Conservation (phyloP, 1,140 invertebrate species). For the Bombus ignitus region DNA sequence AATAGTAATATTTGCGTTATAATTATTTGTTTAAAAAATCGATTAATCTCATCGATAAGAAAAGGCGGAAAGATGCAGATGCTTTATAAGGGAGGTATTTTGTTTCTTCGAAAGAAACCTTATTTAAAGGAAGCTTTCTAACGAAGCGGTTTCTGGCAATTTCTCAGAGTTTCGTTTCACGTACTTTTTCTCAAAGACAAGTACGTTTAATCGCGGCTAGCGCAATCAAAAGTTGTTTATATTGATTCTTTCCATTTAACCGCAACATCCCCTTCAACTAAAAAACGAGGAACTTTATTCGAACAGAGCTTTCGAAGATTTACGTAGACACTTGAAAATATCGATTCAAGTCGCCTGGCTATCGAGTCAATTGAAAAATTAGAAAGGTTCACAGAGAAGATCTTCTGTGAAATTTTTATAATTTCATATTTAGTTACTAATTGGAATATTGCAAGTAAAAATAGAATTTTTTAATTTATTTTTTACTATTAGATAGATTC, state of each 20-base stretch:
- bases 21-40: not conserved
- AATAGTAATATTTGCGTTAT: not conserved
- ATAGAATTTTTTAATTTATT: too few relatives aligned
- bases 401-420: too few relatives aligned
- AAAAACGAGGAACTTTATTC: too few relatives aligned
- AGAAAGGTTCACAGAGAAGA: too few relatives aligned
- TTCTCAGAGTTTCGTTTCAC: not conserved
- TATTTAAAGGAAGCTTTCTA: not conserved
- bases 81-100: not conserved
- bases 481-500: too few relatives aligned
- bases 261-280: not conserved
- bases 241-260: not conserved
- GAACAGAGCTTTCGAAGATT: not conserved
- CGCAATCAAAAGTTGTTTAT: slow-evolving; percentile 14
- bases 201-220: not conserved
- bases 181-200: not conserved
- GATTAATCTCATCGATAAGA: too few relatives aligned
- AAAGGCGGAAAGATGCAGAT: not conserved
- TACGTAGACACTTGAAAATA: not conserved
- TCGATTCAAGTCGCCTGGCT: not conserved
- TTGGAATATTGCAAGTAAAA: too few relatives aligned
- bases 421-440: too few relatives aligned
- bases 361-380: too few relatives aligned
- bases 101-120: not conserved
- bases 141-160: not conserved